Conservation (phyloP, 1,140 invertebrate species). For the Drosophila tropicalis region DNA sequence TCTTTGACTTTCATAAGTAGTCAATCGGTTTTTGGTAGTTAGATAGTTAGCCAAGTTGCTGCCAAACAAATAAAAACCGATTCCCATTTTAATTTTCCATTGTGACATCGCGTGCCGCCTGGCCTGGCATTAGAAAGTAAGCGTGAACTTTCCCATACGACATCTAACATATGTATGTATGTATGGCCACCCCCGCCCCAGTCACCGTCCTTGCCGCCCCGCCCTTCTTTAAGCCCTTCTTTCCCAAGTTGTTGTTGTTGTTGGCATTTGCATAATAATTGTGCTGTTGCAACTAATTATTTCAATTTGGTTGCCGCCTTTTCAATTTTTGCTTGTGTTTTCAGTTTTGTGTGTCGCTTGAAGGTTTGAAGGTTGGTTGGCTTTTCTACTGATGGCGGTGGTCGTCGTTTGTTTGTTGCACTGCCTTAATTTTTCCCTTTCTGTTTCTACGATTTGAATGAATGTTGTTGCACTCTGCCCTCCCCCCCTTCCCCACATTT, state of each 20-base stretch:
- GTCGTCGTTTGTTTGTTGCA: constrained; percentile 1
- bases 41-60: neutral
- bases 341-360: constrained; percentile 26
- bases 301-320: constrained; percentile 46
- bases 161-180: constrained; percentile 21
- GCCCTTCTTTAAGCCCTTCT: no score
- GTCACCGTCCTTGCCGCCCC: neutral
- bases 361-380: constrained; percentile 49
- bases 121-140: constrained; percentile 62
- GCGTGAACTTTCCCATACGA: constrained; percentile 64
- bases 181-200: constrained; percentile 20
- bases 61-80: neutral
- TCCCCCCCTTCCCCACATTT: neutral
- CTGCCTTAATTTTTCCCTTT: constrained; percentile 15
- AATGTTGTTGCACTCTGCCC: neutral
- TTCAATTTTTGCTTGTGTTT: constrained; percentile 35
- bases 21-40: no score
- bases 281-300: constrained; percentile 45
- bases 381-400: neutral
- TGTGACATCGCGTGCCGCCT: constrained; percentile 54
- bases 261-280: constrained; percentile 59
- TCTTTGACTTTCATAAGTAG: no score
- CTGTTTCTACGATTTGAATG: constrained; percentile 12
- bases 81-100: constrained; percentile 12
- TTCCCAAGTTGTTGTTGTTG: neutral